Base-by-base conservation (phyloP, 2,113 vertebrate genomes). In the Microtus richardsoni region DNA sequence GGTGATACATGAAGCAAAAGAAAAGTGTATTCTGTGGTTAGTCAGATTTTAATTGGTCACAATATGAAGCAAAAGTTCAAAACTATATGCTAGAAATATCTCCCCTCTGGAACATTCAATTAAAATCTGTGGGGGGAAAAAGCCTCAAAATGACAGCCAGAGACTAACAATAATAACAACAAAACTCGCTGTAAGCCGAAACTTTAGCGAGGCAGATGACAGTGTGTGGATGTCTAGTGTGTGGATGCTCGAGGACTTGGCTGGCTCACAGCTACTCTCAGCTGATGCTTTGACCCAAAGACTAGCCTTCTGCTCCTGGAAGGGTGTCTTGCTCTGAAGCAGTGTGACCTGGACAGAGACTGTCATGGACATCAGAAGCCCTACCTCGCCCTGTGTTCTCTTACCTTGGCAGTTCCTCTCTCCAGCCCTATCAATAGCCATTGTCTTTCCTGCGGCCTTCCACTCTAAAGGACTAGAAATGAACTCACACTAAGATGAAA, bases 11-110 rank as follows among this genome's bases (percentile, higher is more conserved):
- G 71, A 96, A 97, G 95, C 87, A 95, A 95, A 96, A 94, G 94
- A 93, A 95, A 91, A 97, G 91, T 89, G 21, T 97, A 73, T 94
- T 97, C 87, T 97, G 94, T 95, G 91, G 91, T 96, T 98, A 96
- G 87, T 94, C 83, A 93, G 94, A 95, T 95, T 97, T 97, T 97
- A 97, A 97, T 97, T 97, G 96, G 94, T 97, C 93, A 95, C 87
- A 97, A 96, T 96, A 95, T 97, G 91, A 97, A 97, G 94, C 93
- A 96, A 93, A 97, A 97, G 74, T 96, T 97, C 89, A 97, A 95
- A 98, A 97, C 79, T 94, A 94, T 96, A 93, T 95, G 91, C 79
- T 94, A 93, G 95, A 96, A 95, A 94, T 95, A 71, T 93, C 83
- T 97, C 89, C 91, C 89, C 47, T 95, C 93, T 96, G 95, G 95